A percentile compares a stretch with the other conserved stretches of the same genome.
These are phyloP conservation scores for Melipona quadrifasciata DNA, from an alignment of 1,140 invertebrate genomes.

Conservation along the genomic window DNA sequence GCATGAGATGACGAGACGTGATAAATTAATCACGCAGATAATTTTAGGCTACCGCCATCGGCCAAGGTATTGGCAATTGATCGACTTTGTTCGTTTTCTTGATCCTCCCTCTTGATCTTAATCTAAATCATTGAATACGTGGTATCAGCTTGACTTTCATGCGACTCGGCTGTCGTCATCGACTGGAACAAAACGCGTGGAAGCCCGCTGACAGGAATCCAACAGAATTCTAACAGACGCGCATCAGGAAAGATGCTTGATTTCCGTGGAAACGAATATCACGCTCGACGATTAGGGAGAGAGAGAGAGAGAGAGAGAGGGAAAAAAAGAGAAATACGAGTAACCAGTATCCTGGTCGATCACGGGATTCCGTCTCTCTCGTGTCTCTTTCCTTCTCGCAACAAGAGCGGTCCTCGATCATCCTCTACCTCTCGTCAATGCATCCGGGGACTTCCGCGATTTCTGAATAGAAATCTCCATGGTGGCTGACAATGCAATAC, in stretches of 20 bases:
- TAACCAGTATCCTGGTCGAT: conserved; percentile 52
- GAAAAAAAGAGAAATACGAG: conserved; percentile 38
- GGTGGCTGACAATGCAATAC: conserved; percentile 66
- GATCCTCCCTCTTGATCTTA: too few relatives aligned
- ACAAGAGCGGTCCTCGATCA: conserved; percentile 67
- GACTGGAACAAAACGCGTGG: not conserved
- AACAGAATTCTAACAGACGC: too few relatives aligned
- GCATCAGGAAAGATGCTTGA: conserved; percentile 15
- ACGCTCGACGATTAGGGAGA: conserved; percentile 19
- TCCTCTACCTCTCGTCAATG: conserved; percentile 66
- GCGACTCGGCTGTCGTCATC: too few relatives aligned
- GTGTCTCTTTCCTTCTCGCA: conserved; percentile 65
- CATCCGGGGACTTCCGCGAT: conserved; percentile 65
- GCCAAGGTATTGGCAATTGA: too few relatives aligned
- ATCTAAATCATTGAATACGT: not conserved
- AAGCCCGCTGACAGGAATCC: not conserved
- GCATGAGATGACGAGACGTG: not conserved
- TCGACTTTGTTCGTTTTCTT: too few relatives aligned
- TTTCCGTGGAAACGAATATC: conserved; percentile 16
- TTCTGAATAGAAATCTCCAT: conserved; percentile 68
- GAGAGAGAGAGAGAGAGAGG: conserved; percentile 9
- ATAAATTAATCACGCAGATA: not conserved
- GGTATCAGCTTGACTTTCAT: not conserved
- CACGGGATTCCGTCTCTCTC: conserved; percentile 40
- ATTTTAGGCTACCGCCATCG: not conserved